Percentiles rank a stretch among this genome's conserved stretches.
Conservation (phyloP, 2,113 vertebrate species). For the Colinus virginianus region DNA sequence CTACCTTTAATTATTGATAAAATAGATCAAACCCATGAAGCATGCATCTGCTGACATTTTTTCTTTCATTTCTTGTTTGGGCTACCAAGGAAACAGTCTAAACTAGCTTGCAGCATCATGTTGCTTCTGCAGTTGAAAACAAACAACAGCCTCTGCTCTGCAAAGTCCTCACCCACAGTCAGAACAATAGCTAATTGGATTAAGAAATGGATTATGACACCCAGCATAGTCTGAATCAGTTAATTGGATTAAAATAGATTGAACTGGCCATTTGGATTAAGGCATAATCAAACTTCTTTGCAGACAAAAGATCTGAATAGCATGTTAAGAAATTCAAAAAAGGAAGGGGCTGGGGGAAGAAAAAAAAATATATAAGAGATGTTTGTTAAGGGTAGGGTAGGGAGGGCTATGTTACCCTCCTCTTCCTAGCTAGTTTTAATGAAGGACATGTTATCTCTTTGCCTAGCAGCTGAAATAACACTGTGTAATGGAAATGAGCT, state of each 20-base stretch:
- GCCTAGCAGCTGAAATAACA: conserved; percentile 65
- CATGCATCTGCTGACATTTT: neutral
- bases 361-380: conserved; percentile 36
- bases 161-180: conserved; percentile 17
- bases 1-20: conserved; percentile 46
- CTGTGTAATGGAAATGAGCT: conserved; percentile 65
- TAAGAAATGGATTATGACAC: conserved; percentile 75
- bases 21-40: conserved; percentile 10
- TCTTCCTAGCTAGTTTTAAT: conserved; percentile 42
- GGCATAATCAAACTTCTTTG: conserved; percentile 72
- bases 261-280: conserved; percentile 74
- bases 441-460: conserved; percentile 55
- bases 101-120: neutral
- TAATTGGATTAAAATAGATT: conserved; percentile 72
- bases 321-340: neutral
- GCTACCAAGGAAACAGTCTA: neutral
- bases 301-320: conserved; percentile 59
- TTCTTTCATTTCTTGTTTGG: neutral
- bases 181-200: conserved; percentile 74
- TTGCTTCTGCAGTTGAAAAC: neutral
- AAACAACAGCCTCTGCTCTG: neutral
- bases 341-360: neutral
- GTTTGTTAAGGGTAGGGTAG: conserved; percentile 17
- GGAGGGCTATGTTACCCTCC: neutral
- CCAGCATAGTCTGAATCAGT: conserved; percentile 52